Evolutionary conservation across 1,140 invertebrate genomes (phyloP).

Genomic region (Nasonia vitripennis): DNA sequence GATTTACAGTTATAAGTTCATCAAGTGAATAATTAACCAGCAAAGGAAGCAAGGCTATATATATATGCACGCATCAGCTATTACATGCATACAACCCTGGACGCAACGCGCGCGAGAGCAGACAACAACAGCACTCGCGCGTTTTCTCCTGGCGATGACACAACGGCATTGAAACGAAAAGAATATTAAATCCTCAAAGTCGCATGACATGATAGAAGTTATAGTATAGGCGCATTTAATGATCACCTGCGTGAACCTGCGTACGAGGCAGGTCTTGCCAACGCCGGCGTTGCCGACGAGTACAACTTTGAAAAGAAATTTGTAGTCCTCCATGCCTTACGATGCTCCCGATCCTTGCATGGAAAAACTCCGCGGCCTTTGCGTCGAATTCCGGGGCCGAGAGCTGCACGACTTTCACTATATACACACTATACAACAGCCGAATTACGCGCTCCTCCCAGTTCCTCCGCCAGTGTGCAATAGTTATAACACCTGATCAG

Average conservation of each 20-base stretch:
- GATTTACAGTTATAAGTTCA: slow-evolving; percentile 8
- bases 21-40: slow-evolving; percentile 28
- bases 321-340: slow-evolving; percentile 94
- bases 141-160: not conserved
- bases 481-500: slow-evolving; percentile 4
- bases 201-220: too few species aligned
- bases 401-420: slow-evolving; percentile 44
- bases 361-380: slow-evolving; percentile 12
- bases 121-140: not conserved
- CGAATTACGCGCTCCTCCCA: slow-evolving; percentile 33
- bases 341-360: slow-evolving; percentile 36
- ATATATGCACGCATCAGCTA: not conserved
- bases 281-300: slow-evolving; percentile 96
- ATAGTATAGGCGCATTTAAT: not conserved
- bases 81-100: not conserved
- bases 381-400: slow-evolving; percentile 20
- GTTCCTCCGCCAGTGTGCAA: not conserved
- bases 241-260: slow-evolving; percentile 88
- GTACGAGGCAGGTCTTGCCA: slow-evolving; percentile 94
- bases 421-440: not conserved
- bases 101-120: not conserved
- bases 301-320: slow-evolving; percentile 98
- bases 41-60: not conserved
- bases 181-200: too few species aligned
- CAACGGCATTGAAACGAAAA: too few species aligned